Evolutionary conservation across 2,888 invertebrate species (phyloP), one percentile per base, ranked within the genome.

Genomic region (Sarcophaga caerulescens): DNA sequence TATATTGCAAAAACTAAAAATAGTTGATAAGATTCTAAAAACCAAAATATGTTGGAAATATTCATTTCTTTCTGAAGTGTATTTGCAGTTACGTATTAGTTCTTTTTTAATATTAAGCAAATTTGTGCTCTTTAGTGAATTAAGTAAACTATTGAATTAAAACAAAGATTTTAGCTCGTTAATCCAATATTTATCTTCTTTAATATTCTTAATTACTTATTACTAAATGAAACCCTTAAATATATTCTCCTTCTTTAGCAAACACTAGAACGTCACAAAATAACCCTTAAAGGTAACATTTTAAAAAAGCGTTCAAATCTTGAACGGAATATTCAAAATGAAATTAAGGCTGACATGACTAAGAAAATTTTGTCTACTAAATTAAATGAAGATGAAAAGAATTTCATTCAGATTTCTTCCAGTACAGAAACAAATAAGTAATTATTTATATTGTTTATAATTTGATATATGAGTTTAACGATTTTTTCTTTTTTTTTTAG

Each of bases 221-320:
- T 35, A 8, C 35, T 35, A 35, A 35, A 6, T 35, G 6, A 35
- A 35, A 35, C 6, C 35, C 35, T 35, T 35, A 35, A 6, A 35
- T 35, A 6, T 35, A 35, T 35, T 35, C 35, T 35, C 35, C 35
- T 35, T 8, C 71, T 85, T 73, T 83, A 88, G 88, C 82, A 87
- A 68, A 85, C 87, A 21, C 96, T 92, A 66, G 91, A 96, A 92
- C 96, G 97, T 89, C 98, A 98, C 90, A 98, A 98, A 91, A 98
- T 98, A 92, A 94, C 96, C 89, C 95, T 99, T 70, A 98, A 98
- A 93, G 98, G 97, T 91, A 98, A 98, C 90, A 99, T 99, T 88
- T 95, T 98, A 87, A 96, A 98, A 90, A 98, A 98, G 92, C 94
- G 99, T 88, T 97, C 97, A 1, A 93, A 97, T 19, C 95, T 99